Percentiles rank a stretch among this genome's conserved stretches.
Evolutionary conservation across 1,140 invertebrate genomes (phyloP).

Genomic region (Atta texana): DNA sequence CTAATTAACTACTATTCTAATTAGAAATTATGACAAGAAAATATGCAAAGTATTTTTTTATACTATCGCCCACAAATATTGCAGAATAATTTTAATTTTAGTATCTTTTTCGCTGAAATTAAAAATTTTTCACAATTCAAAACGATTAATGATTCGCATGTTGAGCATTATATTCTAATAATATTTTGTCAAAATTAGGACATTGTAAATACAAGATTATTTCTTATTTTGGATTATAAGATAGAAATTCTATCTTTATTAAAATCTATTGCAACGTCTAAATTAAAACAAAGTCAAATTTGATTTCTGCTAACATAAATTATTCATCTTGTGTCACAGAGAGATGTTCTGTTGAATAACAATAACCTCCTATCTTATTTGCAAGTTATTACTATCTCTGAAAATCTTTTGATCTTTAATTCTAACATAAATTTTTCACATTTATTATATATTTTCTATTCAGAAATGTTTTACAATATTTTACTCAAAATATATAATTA

Average conservation of each 20-base stretch:
- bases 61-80: neutral
- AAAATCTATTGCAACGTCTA: neutral
- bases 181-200: constrained; percentile 15
- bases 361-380: neutral
- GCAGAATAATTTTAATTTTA: constrained; percentile 1
- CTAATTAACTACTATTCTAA: neutral
- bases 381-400: neutral
- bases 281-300: neutral
- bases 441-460: neutral
- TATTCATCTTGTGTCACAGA: neutral
- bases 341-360: neutral
- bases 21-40: neutral
- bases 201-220: neutral
- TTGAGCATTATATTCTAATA: neutral
- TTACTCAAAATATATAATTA: neutral
- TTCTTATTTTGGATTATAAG: neutral
- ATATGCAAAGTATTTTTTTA: neutral
- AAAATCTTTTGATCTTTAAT: neutral
- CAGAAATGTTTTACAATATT: neutral
- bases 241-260: neutral
- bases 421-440: neutral
- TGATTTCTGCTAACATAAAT: neutral
- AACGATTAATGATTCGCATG: neutral
- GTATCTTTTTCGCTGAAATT: neutral
- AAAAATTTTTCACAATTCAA: neutral